Evolutionary conservation across 2,888 invertebrate species (phyloP), one percentile per base, ranked within the genome.

Genomic region (Agrotis clavis): DNA sequence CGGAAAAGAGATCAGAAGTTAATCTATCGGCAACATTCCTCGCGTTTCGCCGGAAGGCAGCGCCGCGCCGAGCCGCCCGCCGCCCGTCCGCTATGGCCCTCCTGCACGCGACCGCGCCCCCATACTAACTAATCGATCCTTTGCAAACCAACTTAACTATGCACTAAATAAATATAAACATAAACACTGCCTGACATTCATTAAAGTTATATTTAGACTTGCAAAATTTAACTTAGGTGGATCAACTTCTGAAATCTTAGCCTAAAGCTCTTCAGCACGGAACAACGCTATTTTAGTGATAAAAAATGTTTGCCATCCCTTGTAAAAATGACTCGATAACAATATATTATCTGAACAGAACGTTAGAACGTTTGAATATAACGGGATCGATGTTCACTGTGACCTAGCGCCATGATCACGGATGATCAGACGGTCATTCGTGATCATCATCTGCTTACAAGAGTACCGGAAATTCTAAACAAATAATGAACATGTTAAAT

Each of bases 1-100:
- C 95, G 95, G 94, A 94, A 95, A 96, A 95, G 95, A 96, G 95
- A 96, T 95, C 96, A 96, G 95, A 95, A 96, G 95, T 96, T 96
- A 96, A 96, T 96, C 95, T 96, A 96, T 95, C 94, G 95, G 95
- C 95, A 96, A 95, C 95, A 95, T 95, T 95, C 94, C 93, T 93
- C 92, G 95, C 94, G 94, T 95, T 95, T 94, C 92, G 95, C 95
- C 95, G 96, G 95, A 95, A 96, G 95, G 95, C 95, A 94, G 87
- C 89, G 90, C 88, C 82, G 86, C 91, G 89, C 88, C 88, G 89
- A 89, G 87, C 88, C 86, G 87, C 86, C 81, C 87, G 82, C 86
- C 88, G 88, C 86, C 86, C 86, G 83, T 86, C 88, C 82, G 85
- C 87, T 88, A 91, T 90, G 83, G 91, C 92, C 86, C 89, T 89